Evolutionary conservation across 2,113 vertebrate species (phyloP), one percentile per base, ranked within the genome.

Genomic region (Gallinago media): DNA sequence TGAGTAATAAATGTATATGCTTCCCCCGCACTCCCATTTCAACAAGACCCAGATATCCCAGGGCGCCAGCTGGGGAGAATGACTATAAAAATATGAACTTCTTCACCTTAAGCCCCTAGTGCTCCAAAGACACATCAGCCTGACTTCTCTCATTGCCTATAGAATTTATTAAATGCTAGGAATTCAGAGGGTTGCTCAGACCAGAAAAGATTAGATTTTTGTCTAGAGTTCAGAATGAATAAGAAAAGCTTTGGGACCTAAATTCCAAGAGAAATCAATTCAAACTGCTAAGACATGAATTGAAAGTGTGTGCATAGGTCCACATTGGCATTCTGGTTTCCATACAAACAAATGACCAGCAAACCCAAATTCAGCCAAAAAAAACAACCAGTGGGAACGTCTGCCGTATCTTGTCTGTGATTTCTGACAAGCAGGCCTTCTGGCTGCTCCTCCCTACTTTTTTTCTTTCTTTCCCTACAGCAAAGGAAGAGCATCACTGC

Each of bases 1-100:
- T 56, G 42, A 94, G 63, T 25, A 94, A 94, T 78, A 82, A 36
- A 85, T 89, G 96, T 80, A 50, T 62, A 76, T 50, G 34, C 36
- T 71, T 77, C 18, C 15, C 19, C 11, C 0, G 0, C 4, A 49
- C 13, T 88, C 34, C 3, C 21, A 32, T 72, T 95, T 74, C 46
- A 91, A 68, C 8, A 90, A 85, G 74, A 31, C 38, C 21, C 79
- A 91, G 22, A 55, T 55, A 74, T 23, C 68, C 8, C 9, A 58
- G 22, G 29, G 8, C 3, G 0, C 17, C 55, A 26, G 4, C 12
- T 63, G 25, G 31, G 47, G 6, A 71, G 2, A 85, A 75, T 42
- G 36, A 61, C 19, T 82, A 19, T 67, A 25, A 95, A 97, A 95
- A 95, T 70, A 91, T 70, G 74, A 96, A 73, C 65, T 93, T 49